A percentile compares a stretch with the other conserved stretches of the same genome.
These are phyloP conservation scores for Eupithecia pulchellata DNA, from an alignment of 2,888 invertebrate genomes.

Conservation along the genomic window DNA sequence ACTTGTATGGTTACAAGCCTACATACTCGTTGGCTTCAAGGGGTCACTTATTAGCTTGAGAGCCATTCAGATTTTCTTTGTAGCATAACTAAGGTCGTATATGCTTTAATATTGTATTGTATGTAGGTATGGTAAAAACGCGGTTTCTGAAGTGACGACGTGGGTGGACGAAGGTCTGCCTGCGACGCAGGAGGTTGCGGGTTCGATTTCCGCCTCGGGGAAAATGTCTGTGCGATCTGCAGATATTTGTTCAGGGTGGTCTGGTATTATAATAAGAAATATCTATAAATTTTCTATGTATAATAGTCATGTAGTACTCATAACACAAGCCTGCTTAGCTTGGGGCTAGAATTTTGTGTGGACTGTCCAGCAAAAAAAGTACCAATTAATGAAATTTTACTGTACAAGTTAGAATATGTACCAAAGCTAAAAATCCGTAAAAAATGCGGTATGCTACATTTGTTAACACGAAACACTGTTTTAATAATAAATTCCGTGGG, in stretches of 20 bases:
- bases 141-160: not conserved
- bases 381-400: not conserved
- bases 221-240: too few species aligned
- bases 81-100: not conserved
- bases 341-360: too few species aligned
- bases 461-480: not conserved
- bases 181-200: too few species aligned
- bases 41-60: constrained; percentile 9
- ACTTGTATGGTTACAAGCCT: not conserved
- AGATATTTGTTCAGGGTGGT: too few species aligned
- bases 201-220: too few species aligned
- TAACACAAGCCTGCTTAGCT: too few species aligned
- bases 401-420: not conserved
- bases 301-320: too few species aligned
- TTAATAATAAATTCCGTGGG: constrained; percentile 12
- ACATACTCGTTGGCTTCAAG: not conserved
- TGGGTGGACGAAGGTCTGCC: too few species aligned
- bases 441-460: constrained; percentile 1
- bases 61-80: constrained; percentile 8
- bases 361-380: too few species aligned
- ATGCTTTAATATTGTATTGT: not conserved
- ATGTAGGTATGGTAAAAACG: not conserved
- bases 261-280: too few species aligned
- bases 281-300: too few species aligned
- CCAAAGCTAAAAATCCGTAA: not conserved